Conservation (phyloP, 2,797 vertebrate species). For the Pelobates cultripes region DNA sequence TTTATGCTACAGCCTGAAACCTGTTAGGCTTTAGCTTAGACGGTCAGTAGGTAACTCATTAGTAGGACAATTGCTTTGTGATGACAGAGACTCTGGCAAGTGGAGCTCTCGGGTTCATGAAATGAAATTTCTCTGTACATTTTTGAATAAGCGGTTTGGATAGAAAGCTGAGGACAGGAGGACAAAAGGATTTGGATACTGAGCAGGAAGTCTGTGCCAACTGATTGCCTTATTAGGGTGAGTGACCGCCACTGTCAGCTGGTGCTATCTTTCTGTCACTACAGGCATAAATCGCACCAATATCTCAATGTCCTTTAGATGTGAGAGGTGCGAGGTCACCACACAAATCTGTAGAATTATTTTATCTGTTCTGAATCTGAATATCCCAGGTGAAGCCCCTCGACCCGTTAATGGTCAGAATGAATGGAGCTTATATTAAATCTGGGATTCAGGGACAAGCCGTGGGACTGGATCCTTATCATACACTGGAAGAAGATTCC, state of each 20-base stretch:
- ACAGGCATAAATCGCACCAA: not conserved
- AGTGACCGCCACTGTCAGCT: not conserved
- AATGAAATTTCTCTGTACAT: not conserved
- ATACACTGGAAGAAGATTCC: too few relatives aligned
- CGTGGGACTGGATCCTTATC: too few relatives aligned
- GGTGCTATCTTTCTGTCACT: constrained; percentile 14
- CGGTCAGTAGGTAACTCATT: not conserved
- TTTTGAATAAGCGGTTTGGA: not conserved
- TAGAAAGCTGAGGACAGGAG: not conserved
- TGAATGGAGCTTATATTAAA: too few relatives aligned
- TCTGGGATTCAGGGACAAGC: too few relatives aligned
- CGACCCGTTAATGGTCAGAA: too few relatives aligned
- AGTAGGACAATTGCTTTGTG: constrained; percentile 13
- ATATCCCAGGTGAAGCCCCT: not conserved
- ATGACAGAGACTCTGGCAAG: not conserved
- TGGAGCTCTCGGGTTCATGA: not conserved
- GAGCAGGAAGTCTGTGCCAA: not conserved
- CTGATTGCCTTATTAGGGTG: not conserved
- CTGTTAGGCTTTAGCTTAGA: too few relatives aligned
- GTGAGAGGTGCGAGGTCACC: not conserved
- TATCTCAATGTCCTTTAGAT: not conserved
- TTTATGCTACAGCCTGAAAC: not conserved
- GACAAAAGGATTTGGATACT: not conserved
- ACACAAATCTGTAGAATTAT: constrained; percentile 1
- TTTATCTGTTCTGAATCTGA: not conserved